phyloP scores from a whole-genome alignment of 64 coral and sea anemone species.

The Exaiptasia diaphana region DNA sequence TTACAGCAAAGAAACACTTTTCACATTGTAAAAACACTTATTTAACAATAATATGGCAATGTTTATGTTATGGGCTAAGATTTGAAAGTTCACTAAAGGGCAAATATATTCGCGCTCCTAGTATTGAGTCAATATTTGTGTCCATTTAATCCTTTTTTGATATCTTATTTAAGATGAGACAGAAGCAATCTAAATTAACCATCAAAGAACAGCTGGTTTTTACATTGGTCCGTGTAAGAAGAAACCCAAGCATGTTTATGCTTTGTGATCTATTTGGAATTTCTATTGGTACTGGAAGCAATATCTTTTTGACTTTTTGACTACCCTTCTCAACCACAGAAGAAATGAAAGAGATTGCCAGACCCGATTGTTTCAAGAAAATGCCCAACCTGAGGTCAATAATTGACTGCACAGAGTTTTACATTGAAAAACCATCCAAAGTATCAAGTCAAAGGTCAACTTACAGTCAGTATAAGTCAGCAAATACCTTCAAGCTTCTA shows the following conservation, averaged over 20 bases:
- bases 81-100: background rate
- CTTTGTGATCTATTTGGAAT: slow-evolving; percentile 41
- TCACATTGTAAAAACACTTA: too few relatives aligned
- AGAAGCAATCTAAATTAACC: slow-evolving; percentile 21
- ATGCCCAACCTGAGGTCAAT: slow-evolving; percentile 58
- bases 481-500: background rate
- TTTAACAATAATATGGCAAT: too few relatives aligned
- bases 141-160: background rate
- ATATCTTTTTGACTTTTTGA: slow-evolving; percentile 26
- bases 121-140: too few relatives aligned
- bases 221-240: slow-evolving; percentile 4
- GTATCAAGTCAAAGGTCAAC: slow-evolving; percentile 25
- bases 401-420: slow-evolving; percentile 64
- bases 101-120: background rate
- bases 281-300: slow-evolving; percentile 15
- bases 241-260: slow-evolving; percentile 28
- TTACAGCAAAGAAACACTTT: too few relatives aligned
- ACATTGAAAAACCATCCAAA: slow-evolving; percentile 34
- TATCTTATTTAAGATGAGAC: background rate
- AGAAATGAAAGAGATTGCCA: background rate
- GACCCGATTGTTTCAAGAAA: background rate
- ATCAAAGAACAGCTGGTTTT: slow-evolving; percentile 37
- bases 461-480: slow-evolving; percentile 18
- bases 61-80: slow-evolving; percentile 29
- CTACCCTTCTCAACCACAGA: slow-evolving; percentile 41